Evolutionary conservation across 1,140 invertebrate genomes (phyloP).

Genomic region (Calosoma granatense): DNA sequence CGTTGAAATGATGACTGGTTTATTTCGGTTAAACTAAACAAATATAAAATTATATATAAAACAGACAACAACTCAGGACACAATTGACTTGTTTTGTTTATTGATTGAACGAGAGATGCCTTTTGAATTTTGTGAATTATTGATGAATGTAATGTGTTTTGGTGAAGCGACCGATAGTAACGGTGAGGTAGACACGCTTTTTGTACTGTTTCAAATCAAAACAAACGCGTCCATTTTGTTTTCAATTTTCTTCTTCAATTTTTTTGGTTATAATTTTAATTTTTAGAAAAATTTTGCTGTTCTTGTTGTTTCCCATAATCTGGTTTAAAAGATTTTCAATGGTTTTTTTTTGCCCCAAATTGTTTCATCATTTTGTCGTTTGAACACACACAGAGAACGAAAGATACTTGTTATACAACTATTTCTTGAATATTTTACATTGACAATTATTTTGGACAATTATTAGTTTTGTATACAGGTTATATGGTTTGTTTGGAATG

Average conservation of each 20-base stretch:
- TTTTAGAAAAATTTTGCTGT: too few species aligned
- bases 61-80: neutral
- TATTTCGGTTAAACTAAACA: too few species aligned
- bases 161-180: neutral
- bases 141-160: neutral
- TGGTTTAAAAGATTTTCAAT: too few species aligned
- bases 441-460: neutral
- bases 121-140: slow-evolving; percentile 2
- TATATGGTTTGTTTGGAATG: neutral
- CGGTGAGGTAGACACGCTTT: slow-evolving; percentile 2
- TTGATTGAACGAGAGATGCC: neutral
- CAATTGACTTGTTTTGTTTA: neutral
- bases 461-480: neutral
- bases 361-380: too few species aligned
- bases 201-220: slow-evolving; percentile 1
- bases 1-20: too few species aligned
- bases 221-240: neutral
- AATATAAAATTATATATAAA: neutral
- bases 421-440: neutral
- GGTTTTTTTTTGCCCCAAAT: too few species aligned
- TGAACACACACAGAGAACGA: too few species aligned
- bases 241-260: too few species aligned
- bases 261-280: too few species aligned
- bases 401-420: neutral
- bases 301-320: too few species aligned